Base-by-base conservation (phyloP, 2,888 invertebrate species). In the Lycaena phlaeas region DNA sequence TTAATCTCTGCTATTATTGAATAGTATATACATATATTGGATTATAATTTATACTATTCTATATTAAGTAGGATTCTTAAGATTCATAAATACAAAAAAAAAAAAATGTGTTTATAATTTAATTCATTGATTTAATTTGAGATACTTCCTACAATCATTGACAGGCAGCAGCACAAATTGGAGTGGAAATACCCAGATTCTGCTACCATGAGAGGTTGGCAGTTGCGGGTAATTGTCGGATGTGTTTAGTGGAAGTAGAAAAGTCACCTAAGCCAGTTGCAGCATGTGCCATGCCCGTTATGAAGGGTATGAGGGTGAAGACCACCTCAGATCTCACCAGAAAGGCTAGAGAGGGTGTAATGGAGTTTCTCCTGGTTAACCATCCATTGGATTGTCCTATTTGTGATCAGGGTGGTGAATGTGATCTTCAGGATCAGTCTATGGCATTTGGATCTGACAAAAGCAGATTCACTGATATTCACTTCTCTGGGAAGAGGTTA, bases 231-330 rank as follows among this genome's bases (percentile, higher is more conserved):
- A 99, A 99, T 84, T 99, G 98, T 68, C 90, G 99, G 49, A 99
- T 99, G 99, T 99, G 99, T 78, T 87, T 99, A 17, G 99, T 99
- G 0, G 99, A 99, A 81, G 97, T 99, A 7, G 99, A 99, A 70
- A 98, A 96, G 70, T 96, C 97, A 28, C 93, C 97, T 1, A 97
- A 99, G 87, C 98, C 98, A 0, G 95, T 97, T 0, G 99, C 99
- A 5, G 97, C 98, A 1, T 99, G 99, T 75, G 99, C 99, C 9
- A 99, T 99, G 98, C 99, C 99, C 0, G 98, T 99, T 0, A 97
- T 99, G 98, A 98, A 98, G 76, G 99, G 98, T n/a, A 96, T 96
- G 99, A 89, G 94, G 52, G 91, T 99, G 12, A 98, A 98, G 74
- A 99, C 99, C 12, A 94, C 99, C 71, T 98, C 98, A 0, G 96